phyloP scores from a whole-genome alignment of 2,113 vertebrate species.

The Loxodonta africana region DNA sequence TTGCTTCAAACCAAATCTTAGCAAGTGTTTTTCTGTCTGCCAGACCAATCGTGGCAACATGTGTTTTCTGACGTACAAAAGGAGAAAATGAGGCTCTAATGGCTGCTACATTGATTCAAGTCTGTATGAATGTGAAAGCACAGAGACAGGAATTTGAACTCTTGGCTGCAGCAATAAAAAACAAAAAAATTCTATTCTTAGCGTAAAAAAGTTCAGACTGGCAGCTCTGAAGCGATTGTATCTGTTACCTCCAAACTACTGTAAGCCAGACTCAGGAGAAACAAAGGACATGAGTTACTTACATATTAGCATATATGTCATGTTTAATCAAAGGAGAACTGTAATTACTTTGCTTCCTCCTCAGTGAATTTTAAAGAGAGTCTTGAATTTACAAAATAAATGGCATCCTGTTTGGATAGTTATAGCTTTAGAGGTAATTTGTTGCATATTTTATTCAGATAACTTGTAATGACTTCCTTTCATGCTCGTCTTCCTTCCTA shows the following conservation, averaged over 20 bases:
- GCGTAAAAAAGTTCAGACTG: constrained; percentile 83
- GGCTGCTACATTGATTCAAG: constrained; percentile 83
- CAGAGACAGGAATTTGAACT: constrained; percentile 79
- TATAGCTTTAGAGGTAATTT: constrained; percentile 95
- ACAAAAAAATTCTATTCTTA: constrained; percentile 78
- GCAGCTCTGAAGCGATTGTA: constrained; percentile 87
- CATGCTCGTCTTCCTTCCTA: constrained; percentile 92
- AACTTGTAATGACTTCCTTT: constrained; percentile 94
- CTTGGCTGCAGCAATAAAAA: constrained; percentile 82
- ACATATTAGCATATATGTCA: constrained; percentile 95
- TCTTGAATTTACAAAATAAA: constrained; percentile 91
- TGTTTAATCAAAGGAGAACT: constrained; percentile 92
- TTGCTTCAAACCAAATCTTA: constrained; percentile 80
- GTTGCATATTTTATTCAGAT: constrained; percentile 94
- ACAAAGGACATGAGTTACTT: constrained; percentile 89
- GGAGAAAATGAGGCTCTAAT: constrained; percentile 79
- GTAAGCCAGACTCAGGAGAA: constrained; percentile 85
- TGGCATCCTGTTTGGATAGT: constrained; percentile 93
- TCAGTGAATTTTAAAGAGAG: constrained; percentile 91
- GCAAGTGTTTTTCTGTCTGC: constrained; percentile 74
- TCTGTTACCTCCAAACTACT: constrained; percentile 88
- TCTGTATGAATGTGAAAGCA: constrained; percentile 82
- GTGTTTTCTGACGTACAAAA: constrained; percentile 79
- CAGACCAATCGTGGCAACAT: constrained; percentile 70
- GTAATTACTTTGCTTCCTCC: constrained; percentile 91